Conservation (phyloP, 1,140 invertebrate species). For the Campoletis sonorensis region DNA sequence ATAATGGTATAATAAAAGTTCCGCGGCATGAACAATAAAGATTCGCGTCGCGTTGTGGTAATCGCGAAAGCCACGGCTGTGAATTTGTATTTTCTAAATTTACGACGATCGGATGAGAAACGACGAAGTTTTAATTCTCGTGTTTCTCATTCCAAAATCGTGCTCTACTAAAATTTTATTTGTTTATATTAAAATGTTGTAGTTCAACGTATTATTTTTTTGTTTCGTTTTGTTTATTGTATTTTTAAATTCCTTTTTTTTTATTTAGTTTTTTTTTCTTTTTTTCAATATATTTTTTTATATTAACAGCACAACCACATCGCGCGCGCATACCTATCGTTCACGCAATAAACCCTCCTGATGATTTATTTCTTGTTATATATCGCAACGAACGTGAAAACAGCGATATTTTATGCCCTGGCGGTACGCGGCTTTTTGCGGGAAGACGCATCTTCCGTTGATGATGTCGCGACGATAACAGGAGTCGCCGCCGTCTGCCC, state of each 20-base stretch:
- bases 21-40: constrained; percentile 43
- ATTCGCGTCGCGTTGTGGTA: constrained; percentile 13
- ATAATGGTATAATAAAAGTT: constrained; percentile 29
- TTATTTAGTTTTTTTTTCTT: constrained; percentile 30
- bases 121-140: no score
- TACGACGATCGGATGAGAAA: constrained; percentile 6
- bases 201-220: not conserved
- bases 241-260: constrained; percentile 11
- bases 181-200: not conserved
- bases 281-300: constrained; percentile 1
- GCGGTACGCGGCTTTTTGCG: constrained; percentile 70
- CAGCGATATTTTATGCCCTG: constrained; percentile 65
- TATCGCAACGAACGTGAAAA: constrained; percentile 21
- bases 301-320: constrained; percentile 5
- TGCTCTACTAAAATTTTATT: not conserved
- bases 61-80: constrained; percentile 16
- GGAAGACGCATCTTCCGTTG: constrained; percentile 61
- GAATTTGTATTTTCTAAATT: constrained; percentile 29
- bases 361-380: not conserved
- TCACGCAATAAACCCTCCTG: constrained; percentile 14
- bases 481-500: constrained; percentile 47
- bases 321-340: constrained; percentile 20
- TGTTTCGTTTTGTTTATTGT: not conserved
- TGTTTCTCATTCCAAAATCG: not conserved
- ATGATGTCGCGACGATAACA: constrained; percentile 50